Base-by-base conservation (phyloP, 1,140 invertebrate genomes). In the Apis mellifera region DNA sequence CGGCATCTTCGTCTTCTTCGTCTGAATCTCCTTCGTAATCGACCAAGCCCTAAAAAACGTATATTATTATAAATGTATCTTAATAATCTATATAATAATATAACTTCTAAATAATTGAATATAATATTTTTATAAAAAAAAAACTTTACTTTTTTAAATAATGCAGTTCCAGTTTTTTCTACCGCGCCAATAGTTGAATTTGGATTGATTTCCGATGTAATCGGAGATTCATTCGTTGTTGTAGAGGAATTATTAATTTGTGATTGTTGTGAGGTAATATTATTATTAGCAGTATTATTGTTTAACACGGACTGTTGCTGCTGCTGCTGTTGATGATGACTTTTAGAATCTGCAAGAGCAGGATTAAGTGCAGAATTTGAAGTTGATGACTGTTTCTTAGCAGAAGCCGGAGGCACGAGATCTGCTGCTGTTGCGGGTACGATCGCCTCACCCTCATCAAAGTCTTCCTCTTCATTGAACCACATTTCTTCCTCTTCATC, bases 401-500 rank as follows among this genome's bases (percentile, higher is more conserved):
- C 89, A 13, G 91, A 92, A 21, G 92, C 89, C 15, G 91, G 90
- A 32, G 91, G 89, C 62, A 93, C 91, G 57, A 94, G 82, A 88
- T 94, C 92, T 21, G 93, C 93, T 60, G 93, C 93, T 62, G 93
- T 90, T 80, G 94, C 95, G 59, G 95, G 94, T 52, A 96, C 94
- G 23, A 96, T 95, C 62, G 95, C 95, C 84, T 96, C 95, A 91
- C 96, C 97, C 90, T 99, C 98, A 85, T 99, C 98, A 88, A 98
- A 96, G 89, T 99, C 98, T 91, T 99, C 98, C 86, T 99, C 98
- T 89, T 99, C 98, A 92, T 99, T 99, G 94, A 99, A 99, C 98
- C 98, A 99, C 96, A 99, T 98, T 93, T 99, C 99, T 92, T 99
- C 99, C 89, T 99, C 99, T 90, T 99, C 98, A 69, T 99, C 98